Conservation (phyloP, 2,113 vertebrate species). For the Anarrhichthys ocellatus region DNA sequence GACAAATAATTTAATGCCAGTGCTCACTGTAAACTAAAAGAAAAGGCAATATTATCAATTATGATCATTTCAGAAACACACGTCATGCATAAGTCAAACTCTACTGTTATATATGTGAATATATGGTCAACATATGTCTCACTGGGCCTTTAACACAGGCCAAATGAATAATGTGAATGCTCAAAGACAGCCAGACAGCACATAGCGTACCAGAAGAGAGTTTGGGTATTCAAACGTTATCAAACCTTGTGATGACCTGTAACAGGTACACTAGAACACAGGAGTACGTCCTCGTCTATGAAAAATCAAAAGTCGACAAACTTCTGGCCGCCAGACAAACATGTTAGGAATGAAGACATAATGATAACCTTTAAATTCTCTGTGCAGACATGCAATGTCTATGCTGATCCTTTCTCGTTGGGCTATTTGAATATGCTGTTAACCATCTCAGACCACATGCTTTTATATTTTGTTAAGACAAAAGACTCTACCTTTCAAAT, state of each 20-base stretch:
- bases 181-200: not conserved
- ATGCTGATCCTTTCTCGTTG: slow-evolving; percentile 27
- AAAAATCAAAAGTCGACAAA: not conserved
- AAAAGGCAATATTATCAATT: not conserved
- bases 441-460: slow-evolving; percentile 52
- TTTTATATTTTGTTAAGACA: slow-evolving; percentile 44
- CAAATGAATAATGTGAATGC: slow-evolving; percentile 10
- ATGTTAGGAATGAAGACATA: slow-evolving; percentile 10
- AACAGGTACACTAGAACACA: not conserved
- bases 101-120: not conserved
- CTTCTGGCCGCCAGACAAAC: slow-evolving; percentile 15
- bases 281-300: not conserved
- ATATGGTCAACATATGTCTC: not conserved
- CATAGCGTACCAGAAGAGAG: not conserved
- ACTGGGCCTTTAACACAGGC: not conserved
- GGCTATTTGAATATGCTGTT: slow-evolving; percentile 37
- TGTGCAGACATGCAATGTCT: slow-evolving; percentile 17
- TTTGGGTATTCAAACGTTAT: slow-evolving; percentile 3
- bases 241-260: not conserved
- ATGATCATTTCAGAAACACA: not conserved
- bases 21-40: not conserved
- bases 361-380: slow-evolving; percentile 39
- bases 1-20: not conserved
- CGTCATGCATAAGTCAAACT: not conserved
- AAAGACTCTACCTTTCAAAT: slow-evolving; percentile 26